phyloP scores from a whole-genome alignment of 2,888 invertebrate species.

The Auanema sp. region DNA sequence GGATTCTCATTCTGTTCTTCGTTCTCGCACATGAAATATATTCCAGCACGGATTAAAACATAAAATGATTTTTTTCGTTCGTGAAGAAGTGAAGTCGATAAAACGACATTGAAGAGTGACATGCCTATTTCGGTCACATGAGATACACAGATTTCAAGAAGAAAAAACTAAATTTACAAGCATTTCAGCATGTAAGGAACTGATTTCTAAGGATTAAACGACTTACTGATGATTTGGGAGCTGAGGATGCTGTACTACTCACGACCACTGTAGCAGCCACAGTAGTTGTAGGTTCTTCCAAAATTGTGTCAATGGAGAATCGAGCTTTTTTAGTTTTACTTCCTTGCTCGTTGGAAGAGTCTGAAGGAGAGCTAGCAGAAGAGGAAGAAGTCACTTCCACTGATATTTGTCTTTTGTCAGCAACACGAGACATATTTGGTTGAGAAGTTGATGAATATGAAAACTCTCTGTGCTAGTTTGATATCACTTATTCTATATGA shows the following conservation, averaged over 20 bases:
- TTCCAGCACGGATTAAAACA: background rate
- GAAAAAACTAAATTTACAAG: background rate
- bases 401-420: too few relatives aligned
- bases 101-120: background rate
- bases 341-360: too few relatives aligned
- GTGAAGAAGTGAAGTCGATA: too few relatives aligned
- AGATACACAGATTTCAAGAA: background rate
- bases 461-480: too few relatives aligned
- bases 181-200: background rate
- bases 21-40: background rate
- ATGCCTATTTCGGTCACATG: background rate
- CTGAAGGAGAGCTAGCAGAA: too few relatives aligned
- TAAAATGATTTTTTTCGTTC: too few relatives aligned
- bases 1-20: background rate
- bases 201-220: background rate
- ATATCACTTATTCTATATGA: too few relatives aligned
- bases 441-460: too few relatives aligned
- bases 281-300: background rate
- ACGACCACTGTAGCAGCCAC: too few relatives aligned
- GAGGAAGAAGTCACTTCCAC: too few relatives aligned
- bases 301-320: slow-evolving; percentile 2
- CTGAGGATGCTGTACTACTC: too few relatives aligned
- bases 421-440: too few relatives aligned
- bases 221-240: background rate
- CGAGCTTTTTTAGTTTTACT: slow-evolving; percentile 6